phyloP scores from a whole-genome alignment of 2,888 invertebrate species.

The Acronicta psi region DNA sequence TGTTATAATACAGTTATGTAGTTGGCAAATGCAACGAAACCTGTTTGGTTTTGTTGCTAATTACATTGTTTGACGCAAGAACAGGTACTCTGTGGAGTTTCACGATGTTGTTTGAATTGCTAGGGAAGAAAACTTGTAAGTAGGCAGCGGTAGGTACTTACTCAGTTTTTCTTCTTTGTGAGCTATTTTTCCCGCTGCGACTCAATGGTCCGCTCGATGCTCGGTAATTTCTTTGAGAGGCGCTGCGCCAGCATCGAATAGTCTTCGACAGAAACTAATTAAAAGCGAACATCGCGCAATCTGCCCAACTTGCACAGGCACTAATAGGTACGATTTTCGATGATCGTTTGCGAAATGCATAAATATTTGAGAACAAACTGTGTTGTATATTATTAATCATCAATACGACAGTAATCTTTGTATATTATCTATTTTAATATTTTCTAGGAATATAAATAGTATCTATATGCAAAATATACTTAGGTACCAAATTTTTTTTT shows the following conservation, averaged over 20 bases:
- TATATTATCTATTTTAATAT: too few relatives aligned
- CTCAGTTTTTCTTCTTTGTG: slow-evolving; percentile 54
- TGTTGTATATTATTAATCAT: too few relatives aligned
- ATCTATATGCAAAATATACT: too few relatives aligned
- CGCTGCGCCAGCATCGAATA: slow-evolving; percentile 69
- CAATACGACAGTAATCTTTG: too few relatives aligned
- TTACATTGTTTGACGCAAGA: slow-evolving; percentile 37
- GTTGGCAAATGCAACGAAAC: slow-evolving; percentile 46
- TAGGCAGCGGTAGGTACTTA: slow-evolving; percentile 41
- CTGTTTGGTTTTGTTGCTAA: slow-evolving; percentile 44
- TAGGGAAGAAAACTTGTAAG: slow-evolving; percentile 44
- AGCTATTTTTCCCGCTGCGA: slow-evolving; percentile 54
- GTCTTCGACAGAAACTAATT: slow-evolving; percentile 80
- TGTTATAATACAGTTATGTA: slow-evolving; percentile 43
- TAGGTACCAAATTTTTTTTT: too few relatives aligned
- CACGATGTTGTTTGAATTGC: slow-evolving; percentile 35
- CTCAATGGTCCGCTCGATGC: slow-evolving; percentile 52
- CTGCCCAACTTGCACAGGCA: slow-evolving; percentile 64
- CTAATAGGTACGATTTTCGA: slow-evolving; percentile 54
- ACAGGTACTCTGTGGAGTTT: slow-evolving; percentile 32
- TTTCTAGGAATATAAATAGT: too few relatives aligned
- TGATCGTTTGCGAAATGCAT: slow-evolving; percentile 55
- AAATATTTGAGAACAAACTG: slow-evolving; percentile 21
- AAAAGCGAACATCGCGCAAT: slow-evolving; percentile 79
- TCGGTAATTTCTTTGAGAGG: slow-evolving; percentile 75